Evolutionary conservation across 1,140 invertebrate species (phyloP).

Genomic region (Zaprionus camerounensis): DNA sequence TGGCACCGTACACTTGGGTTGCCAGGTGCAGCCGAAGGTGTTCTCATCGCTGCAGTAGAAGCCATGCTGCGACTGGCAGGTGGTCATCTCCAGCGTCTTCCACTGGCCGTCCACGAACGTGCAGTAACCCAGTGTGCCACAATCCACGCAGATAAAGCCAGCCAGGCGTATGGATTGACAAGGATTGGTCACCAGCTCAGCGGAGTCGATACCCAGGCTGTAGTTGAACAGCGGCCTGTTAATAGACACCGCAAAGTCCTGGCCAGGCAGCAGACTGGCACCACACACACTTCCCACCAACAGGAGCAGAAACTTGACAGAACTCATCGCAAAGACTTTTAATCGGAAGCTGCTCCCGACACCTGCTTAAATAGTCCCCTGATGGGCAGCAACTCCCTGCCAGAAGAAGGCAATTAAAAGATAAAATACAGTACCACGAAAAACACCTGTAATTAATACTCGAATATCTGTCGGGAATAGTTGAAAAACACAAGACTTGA

Average conservation of each 20-base stretch:
- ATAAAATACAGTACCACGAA: constrained; percentile 36
- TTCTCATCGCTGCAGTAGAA: constrained; percentile 75
- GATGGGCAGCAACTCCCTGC: constrained; percentile 33
- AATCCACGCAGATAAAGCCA: constrained; percentile 71
- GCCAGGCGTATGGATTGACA: constrained; percentile 58
- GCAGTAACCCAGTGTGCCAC: constrained; percentile 65
- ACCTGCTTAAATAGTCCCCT: constrained; percentile 51
- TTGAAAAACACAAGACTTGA: not conserved
- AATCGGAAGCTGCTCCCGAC: not conserved
- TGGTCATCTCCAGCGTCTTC: constrained; percentile 57
- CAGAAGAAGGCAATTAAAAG: constrained; percentile 53
- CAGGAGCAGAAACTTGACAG: constrained; percentile 5
- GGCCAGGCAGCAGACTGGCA: constrained; percentile 6
- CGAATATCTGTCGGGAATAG: not conserved
- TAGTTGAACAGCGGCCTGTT: not conserved
- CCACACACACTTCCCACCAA: not conserved
- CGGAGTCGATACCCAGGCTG: constrained; percentile 35
- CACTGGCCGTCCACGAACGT: constrained; percentile 49
- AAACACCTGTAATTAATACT: not conserved
- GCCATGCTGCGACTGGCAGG: constrained; percentile 53
- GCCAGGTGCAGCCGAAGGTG: constrained; percentile 64
- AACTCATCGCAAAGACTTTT: constrained; percentile 51
- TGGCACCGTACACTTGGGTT: constrained; percentile 54
- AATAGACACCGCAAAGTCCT: not conserved
- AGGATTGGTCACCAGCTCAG: constrained; percentile 49